These are phyloP conservation scores for Augochlorella aurata DNA, from an alignment of 2,888 invertebrate genomes.

Conservation along the genomic window DNA sequence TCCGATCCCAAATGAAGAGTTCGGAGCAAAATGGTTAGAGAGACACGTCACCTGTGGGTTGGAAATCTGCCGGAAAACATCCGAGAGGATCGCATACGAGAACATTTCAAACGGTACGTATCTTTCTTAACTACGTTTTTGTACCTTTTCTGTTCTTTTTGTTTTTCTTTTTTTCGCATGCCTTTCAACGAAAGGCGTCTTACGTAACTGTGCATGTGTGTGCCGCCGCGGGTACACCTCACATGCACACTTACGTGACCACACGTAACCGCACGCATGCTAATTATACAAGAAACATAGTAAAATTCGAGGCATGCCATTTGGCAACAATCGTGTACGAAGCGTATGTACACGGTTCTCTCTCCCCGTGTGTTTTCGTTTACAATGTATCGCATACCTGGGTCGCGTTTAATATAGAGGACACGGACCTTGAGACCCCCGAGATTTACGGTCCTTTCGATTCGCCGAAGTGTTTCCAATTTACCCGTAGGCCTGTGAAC, in stretches of 20 bases:
- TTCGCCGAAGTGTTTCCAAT: conserved; percentile 18
- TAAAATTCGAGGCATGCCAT: background rate
- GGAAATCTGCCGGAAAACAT: conserved; percentile 99
- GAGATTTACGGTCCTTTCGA: conserved; percentile 18
- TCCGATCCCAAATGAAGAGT: conserved; percentile 93
- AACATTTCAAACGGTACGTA: conserved; percentile 97
- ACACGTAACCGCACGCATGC: background rate
- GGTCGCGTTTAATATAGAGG: background rate
- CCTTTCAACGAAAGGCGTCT: conserved; percentile 39
- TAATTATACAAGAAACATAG: background rate
- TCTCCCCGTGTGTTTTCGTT: conserved; percentile 10
- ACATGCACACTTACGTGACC: background rate
- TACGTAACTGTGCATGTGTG: conserved; percentile 39
- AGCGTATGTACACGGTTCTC: background rate
- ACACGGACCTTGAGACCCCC: background rate
- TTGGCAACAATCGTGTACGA: background rate
- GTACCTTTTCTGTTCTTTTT: background rate
- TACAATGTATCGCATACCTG: conserved; percentile 2
- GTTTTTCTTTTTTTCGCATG: background rate
- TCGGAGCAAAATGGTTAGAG: conserved; percentile 99
- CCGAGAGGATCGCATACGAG: conserved; percentile 98
- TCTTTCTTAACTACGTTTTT: background rate
- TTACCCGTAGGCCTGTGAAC: background rate
- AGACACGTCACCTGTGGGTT: conserved; percentile 99
- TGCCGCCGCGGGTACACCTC: too few species aligned